Conservation (phyloP, 2,888 invertebrate genomes). For the Sylvicola cinctus region DNA sequence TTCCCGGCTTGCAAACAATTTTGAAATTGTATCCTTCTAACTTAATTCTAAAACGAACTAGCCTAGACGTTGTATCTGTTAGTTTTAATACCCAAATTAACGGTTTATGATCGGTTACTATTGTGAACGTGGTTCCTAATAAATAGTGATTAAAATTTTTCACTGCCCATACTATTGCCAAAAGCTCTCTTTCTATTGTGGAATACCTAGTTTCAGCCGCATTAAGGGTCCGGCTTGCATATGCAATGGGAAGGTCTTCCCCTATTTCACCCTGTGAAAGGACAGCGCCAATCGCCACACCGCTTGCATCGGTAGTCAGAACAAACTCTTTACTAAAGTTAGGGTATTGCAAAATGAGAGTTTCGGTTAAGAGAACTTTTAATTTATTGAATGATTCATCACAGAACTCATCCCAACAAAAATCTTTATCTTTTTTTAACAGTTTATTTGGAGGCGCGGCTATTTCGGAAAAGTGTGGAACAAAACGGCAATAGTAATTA, state of each 20-base stretch:
- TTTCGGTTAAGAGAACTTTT: not conserved
- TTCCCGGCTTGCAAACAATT: not conserved
- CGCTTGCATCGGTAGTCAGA: not conserved
- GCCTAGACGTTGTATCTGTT: not conserved
- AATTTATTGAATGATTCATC: not conserved
- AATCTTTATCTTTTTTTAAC: not conserved
- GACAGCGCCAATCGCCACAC: not conserved
- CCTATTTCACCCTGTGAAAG: not conserved
- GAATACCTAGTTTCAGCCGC: too few relatives aligned
- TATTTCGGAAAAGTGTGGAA: not conserved
- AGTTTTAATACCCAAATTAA: not conserved
- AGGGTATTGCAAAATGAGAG: not conserved
- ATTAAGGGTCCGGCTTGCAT: too few relatives aligned
- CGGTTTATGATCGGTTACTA: not conserved
- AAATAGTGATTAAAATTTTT: not conserved
- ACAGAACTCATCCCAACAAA: not conserved
- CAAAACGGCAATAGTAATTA: not conserved
- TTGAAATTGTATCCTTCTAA: slow-evolving; percentile 1
- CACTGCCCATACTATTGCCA: not conserved
- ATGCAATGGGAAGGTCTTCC: too few relatives aligned
- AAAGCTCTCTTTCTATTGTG: too few relatives aligned
- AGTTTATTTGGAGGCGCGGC: not conserved
- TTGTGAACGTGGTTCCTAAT: not conserved
- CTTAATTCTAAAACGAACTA: too few relatives aligned
- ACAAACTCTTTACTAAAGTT: not conserved